phyloP scores from a whole-genome alignment of 2,113 vertebrate species.

The Triplophysa dalaica region DNA sequence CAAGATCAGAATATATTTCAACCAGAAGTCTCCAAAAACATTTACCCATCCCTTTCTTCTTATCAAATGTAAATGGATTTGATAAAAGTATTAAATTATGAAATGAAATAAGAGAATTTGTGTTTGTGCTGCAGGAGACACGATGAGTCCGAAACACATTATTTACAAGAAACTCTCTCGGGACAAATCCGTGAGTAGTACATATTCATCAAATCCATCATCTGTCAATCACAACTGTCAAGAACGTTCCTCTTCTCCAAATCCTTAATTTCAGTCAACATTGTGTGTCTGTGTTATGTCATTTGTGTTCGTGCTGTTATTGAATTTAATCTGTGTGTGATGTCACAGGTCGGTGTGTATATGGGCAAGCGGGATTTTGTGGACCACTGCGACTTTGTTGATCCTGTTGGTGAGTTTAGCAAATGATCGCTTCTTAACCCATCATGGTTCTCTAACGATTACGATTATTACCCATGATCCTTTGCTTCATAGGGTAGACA shows the following conservation, averaged over 20 bases:
- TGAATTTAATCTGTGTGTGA: conserved; percentile 19
- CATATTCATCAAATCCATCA: background rate
- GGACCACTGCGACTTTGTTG: conserved; percentile 80
- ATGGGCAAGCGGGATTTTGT: conserved; percentile 88
- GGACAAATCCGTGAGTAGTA: conserved; percentile 87
- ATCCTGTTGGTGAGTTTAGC: conserved; percentile 86
- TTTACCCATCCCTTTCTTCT: too few relatives aligned
- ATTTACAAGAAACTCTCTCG: conserved; percentile 86
- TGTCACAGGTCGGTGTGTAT: conserved; percentile 83
- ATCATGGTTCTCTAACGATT: background rate
- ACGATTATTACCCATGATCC: background rate
- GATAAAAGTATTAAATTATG: background rate
- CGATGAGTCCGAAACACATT: conserved; percentile 74
- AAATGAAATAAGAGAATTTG: background rate
- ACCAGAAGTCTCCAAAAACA: too few relatives aligned
- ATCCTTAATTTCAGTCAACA: background rate
- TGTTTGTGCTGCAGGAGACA: conserved; percentile 34
- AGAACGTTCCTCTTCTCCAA: background rate
- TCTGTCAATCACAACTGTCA: background rate
- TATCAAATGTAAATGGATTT: too few relatives aligned
- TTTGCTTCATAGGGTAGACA: too few relatives aligned
- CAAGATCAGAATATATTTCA: too few relatives aligned
- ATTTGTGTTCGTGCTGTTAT: background rate
- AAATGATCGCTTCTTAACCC: background rate
- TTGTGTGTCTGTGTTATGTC: background rate